Evolutionary conservation across 2,113 vertebrate species (phyloP).

Genomic region (Eudorcas thomsonii): DNA sequence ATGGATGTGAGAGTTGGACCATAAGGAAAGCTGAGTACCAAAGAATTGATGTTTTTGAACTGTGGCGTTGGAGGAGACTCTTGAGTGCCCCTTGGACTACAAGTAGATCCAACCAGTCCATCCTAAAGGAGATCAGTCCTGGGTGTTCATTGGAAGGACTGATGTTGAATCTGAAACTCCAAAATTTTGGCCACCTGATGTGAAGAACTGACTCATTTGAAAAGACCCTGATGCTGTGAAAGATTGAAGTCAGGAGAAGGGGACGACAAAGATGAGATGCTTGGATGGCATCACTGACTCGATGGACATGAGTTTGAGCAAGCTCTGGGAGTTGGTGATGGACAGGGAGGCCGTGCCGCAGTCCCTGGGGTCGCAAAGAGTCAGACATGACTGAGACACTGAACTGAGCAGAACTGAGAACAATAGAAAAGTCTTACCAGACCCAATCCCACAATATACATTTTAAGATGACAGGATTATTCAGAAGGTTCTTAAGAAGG

Average conservation of each 20-base stretch:
- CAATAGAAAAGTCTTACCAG: not conserved
- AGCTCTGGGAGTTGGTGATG: not conserved
- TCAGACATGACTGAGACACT: not conserved
- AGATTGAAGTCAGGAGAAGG: not conserved
- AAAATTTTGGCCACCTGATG: not conserved
- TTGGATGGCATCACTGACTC: not conserved
- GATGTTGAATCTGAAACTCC: not conserved
- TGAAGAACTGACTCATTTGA: not conserved
- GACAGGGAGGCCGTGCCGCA: not conserved
- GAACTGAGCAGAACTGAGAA: not conserved
- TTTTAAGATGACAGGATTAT: not conserved
- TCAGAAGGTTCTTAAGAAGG: not conserved
- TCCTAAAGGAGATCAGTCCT: not conserved
- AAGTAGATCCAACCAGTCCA: not conserved
- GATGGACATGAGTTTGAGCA: not conserved
- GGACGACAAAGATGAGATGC: fast-evolving
- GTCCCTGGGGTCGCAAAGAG: not conserved
- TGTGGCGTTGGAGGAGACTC: not conserved
- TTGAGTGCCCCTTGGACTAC: not conserved
- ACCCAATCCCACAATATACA: not conserved
- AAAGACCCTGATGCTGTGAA: not conserved
- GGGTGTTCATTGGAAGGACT: not conserved
- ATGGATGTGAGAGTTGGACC: not conserved
- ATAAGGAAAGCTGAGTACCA: not conserved
- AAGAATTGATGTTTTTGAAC: not conserved